Conservation (phyloP, 2,113 vertebrate species). For the Percopsis transmontana region DNA sequence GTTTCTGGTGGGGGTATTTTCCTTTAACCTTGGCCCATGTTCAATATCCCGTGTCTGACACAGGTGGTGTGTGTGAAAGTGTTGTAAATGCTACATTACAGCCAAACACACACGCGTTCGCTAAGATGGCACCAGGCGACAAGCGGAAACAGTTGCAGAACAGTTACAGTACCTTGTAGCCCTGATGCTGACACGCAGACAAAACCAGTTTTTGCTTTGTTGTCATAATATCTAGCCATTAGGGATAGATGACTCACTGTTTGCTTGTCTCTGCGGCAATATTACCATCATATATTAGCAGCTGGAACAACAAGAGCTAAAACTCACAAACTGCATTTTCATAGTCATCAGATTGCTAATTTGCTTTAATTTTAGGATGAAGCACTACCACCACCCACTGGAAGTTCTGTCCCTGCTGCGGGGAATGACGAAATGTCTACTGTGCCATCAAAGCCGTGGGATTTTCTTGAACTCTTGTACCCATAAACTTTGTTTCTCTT, state of each 20-base stretch:
- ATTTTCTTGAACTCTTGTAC: conserved; percentile 51
- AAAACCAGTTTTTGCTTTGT: conserved; percentile 56
- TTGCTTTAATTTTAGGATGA: conserved; percentile 12
- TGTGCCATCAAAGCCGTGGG: background rate
- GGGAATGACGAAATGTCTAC: background rate
- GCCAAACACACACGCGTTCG: background rate
- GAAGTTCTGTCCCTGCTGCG: background rate
- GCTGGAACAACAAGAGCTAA: conserved; percentile 34
- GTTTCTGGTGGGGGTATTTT: no score
- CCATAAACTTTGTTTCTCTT: conserved; percentile 21
- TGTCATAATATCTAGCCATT: conserved; percentile 55
- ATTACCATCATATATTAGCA: conserved; percentile 33
- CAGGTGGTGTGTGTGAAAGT: no score
- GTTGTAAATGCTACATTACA: background rate
- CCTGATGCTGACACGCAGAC: conserved; percentile 34
- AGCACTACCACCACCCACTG: conserved; percentile 12
- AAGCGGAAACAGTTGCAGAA: conserved; percentile 11
- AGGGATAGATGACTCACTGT: conserved; percentile 50
- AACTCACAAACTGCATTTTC: conserved; percentile 19
- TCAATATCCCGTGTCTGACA: no score
- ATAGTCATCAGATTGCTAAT: conserved; percentile 43
- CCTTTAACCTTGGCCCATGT: no score
- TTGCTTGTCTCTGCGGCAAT: conserved; percentile 15
- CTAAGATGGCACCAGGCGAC: background rate
- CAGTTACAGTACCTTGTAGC: conserved; percentile 19